These are phyloP conservation scores for Holacanthella duospinosa DNA, from an alignment of 2,888 invertebrate species.

Conservation along the genomic window DNA sequence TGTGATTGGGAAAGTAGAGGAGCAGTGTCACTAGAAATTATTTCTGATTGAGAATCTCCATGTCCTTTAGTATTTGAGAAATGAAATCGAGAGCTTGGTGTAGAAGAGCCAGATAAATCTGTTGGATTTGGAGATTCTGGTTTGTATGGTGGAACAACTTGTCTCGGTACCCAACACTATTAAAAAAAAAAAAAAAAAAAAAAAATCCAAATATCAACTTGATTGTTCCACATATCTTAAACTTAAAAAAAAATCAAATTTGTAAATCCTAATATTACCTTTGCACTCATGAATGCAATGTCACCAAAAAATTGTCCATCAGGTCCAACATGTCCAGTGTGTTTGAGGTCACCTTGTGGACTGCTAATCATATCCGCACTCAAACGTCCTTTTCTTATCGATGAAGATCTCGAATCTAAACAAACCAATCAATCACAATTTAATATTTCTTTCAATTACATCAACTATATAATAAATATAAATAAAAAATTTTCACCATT, in stretches of 20 bases:
- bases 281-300: conserved; percentile 61
- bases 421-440: background rate
- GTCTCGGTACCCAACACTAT: conserved; percentile 35
- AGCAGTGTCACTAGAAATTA: conserved; percentile 32
- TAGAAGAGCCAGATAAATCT: conserved; percentile 3
- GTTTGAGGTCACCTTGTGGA: conserved; percentile 92
- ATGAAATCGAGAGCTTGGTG: background rate
- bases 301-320: conserved; percentile 97
- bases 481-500: no score
- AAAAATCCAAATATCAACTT: no score
- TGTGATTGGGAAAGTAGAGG: conserved; percentile 23
- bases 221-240: no score
- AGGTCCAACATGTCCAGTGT: conserved; percentile 89
- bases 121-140: conserved; percentile 21
- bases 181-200: conserved; percentile 5
- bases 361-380: conserved; percentile 89
- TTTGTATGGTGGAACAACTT: conserved; percentile 37
- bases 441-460: background rate
- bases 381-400: conserved; percentile 50
- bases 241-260: background rate
- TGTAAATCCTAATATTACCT: no score
- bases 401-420: conserved; percentile 34
- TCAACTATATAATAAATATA: background rate
- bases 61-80: background rate
- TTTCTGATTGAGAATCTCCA: conserved; percentile 10